Conservation (phyloP, 1,140 invertebrate species). For the Calliphora vicina region DNA sequence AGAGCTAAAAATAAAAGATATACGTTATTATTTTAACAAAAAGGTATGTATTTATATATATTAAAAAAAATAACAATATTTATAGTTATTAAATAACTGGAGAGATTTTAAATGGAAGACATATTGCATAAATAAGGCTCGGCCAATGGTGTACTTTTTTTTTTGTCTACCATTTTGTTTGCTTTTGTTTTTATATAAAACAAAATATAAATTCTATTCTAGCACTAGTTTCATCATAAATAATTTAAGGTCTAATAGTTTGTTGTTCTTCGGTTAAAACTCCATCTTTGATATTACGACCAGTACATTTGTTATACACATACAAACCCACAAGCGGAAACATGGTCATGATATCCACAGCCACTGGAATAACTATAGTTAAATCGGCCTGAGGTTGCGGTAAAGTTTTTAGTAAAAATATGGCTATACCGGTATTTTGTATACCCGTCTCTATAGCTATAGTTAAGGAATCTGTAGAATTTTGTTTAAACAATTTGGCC, state of each 20-base stretch:
- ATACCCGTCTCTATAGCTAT: constrained; percentile 92
- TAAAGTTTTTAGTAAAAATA: constrained; percentile 79
- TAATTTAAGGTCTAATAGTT: background rate
- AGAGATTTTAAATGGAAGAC: background rate
- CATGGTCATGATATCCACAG: constrained; percentile 92
- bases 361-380: constrained; percentile 85
- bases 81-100: constrained; percentile 26
- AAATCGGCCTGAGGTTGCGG: constrained; percentile 77
- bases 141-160: too few species aligned
- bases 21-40: background rate
- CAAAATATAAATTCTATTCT: too few species aligned
- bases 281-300: constrained; percentile 22
- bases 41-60: background rate
- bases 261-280: background rate
- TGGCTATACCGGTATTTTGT: constrained; percentile 91
- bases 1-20: background rate
- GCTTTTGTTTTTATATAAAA: too few species aligned
- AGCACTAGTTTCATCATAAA: too few species aligned
- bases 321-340: constrained; percentile 76
- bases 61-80: background rate
- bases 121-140: too few species aligned
- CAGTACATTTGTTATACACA: constrained; percentile 61
- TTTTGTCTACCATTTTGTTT: too few species aligned
- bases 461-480: constrained; percentile 74
- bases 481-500: constrained; percentile 69